Conservation (phyloP, 2,113 vertebrate genomes). For the Columba livia region DNA sequence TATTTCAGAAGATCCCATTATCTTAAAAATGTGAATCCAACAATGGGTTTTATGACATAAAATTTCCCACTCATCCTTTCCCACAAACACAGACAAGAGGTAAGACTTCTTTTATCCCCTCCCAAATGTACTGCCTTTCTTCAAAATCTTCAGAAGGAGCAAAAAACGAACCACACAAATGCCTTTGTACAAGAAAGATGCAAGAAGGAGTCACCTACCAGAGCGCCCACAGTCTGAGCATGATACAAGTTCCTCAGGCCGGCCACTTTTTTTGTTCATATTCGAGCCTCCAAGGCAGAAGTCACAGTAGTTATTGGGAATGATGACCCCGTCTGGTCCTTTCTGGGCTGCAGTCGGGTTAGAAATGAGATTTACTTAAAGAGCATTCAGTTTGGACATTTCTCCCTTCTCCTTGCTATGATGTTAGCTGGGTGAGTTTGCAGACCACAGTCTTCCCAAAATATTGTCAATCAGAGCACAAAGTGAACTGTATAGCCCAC, state of each 20-base stretch:
- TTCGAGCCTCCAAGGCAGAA: slow-evolving; percentile 95
- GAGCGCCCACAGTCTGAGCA: slow-evolving; percentile 91
- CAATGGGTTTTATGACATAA: background rate
- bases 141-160: background rate
- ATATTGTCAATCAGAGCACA: background rate
- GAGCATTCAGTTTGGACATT: background rate
- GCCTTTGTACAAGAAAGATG: slow-evolving; percentile 30
- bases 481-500: background rate
- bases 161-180: background rate
- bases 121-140: background rate
- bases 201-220: slow-evolving; percentile 82
- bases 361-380: slow-evolving; percentile 49
- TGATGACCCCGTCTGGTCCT: slow-evolving; percentile 87
- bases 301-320: slow-evolving; percentile 96
- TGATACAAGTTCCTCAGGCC: slow-evolving; percentile 92
- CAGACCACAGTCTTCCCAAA: background rate
- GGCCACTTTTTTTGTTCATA: slow-evolving; percentile 91
- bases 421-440: background rate
- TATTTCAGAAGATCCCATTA: background rate
- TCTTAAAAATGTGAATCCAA: slow-evolving; percentile 15
- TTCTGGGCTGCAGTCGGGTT: slow-evolving; percentile 84
- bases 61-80: background rate
- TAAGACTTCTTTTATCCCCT: background rate
- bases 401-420: background rate
- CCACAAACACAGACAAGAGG: slow-evolving; percentile 28